A percentile compares a stretch with the other conserved stretches of the same genome.
These are phyloP conservation scores for Semnornis frantzii DNA, from an alignment of 2,113 vertebrate genomes.

Conservation along the genomic window DNA sequence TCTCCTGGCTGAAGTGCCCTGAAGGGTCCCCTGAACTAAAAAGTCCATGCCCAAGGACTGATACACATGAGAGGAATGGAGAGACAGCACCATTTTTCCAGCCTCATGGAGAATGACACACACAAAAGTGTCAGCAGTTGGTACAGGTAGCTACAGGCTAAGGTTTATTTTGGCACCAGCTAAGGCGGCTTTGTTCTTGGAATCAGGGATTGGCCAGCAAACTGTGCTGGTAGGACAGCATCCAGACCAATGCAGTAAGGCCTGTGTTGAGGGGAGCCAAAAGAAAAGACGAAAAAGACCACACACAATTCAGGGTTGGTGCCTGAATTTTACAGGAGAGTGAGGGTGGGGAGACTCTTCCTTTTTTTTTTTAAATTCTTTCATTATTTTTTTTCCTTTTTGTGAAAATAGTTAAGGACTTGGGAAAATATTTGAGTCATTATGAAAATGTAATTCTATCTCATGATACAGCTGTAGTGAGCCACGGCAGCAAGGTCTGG, in stretches of 20 bases:
- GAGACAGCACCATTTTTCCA: background rate
- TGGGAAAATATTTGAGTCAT: conserved; percentile 55
- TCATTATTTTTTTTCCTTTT: conserved; percentile 47
- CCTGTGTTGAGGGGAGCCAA: conserved; percentile 36
- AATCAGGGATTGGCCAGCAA: conserved; percentile 42
- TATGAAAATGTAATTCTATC: conserved; percentile 68
- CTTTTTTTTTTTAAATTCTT: background rate
- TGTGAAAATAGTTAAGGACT: conserved; percentile 59
- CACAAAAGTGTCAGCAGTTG: background rate
- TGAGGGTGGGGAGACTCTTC: background rate
- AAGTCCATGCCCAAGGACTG: background rate
- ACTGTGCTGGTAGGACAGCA: conserved; percentile 41
- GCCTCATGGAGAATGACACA: fast-evolving
- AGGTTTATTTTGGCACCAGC: conserved; percentile 56
- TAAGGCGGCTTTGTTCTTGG: conserved; percentile 51
- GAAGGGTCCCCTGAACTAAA: background rate
- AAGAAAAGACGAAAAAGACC: conserved; percentile 57
- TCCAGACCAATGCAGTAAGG: conserved; percentile 59
- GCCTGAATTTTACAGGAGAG: conserved; percentile 24
- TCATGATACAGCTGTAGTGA: conserved; percentile 21
- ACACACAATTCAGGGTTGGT: conserved; percentile 22
- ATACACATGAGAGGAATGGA: background rate
- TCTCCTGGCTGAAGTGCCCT: background rate
- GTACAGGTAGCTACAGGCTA: conserved; percentile 54
- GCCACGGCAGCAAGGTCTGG: conserved; percentile 5